These are phyloP conservation scores for Leptatherina wallacei DNA, from an alignment of 2,797 vertebrate species.

Conservation along the genomic window DNA sequence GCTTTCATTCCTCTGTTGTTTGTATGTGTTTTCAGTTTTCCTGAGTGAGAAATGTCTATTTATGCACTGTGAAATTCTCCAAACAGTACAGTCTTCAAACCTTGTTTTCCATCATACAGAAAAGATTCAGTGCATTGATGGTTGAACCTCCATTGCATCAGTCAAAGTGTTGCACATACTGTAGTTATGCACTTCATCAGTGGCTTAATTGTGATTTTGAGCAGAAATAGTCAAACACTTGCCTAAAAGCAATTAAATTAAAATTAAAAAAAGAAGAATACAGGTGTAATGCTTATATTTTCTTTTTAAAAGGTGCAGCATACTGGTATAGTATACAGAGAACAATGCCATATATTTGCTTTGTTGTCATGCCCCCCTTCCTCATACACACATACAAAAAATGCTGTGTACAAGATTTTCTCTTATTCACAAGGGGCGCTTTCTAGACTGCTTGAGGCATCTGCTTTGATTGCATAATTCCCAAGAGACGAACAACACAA, in stretches of 20 bases:
- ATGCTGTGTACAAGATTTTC: constrained; percentile 85
- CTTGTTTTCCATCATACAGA: constrained; percentile 51
- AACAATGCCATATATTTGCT: constrained; percentile 84
- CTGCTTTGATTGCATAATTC: constrained; percentile 86
- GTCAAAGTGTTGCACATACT: constrained; percentile 41
- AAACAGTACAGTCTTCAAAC: constrained; percentile 46
- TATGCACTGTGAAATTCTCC: constrained; percentile 58
- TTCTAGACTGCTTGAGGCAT: constrained; percentile 85
- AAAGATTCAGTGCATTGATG: constrained; percentile 39
- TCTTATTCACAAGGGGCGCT: constrained; percentile 84
- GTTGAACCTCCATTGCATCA: constrained; percentile 71
- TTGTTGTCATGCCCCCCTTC: constrained; percentile 80
- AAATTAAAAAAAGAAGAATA: constrained; percentile 5
- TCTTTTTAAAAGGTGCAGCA: constrained; percentile 65
- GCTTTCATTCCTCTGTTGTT: constrained; percentile 54
- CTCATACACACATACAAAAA: constrained; percentile 81
- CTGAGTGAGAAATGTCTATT: constrained; percentile 67
- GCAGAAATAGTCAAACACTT: constrained; percentile 50
- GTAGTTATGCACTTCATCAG: constrained; percentile 46
- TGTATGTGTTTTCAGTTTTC: constrained; percentile 51
- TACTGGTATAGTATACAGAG: constrained; percentile 65
- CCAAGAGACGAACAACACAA: constrained; percentile 81
- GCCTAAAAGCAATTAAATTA: constrained; percentile 13
- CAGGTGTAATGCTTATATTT: constrained; percentile 61
- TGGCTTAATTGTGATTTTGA: constrained; percentile 53